Conservation (phyloP, 2,113 vertebrate genomes). For the Phainopepla nitens region DNA sequence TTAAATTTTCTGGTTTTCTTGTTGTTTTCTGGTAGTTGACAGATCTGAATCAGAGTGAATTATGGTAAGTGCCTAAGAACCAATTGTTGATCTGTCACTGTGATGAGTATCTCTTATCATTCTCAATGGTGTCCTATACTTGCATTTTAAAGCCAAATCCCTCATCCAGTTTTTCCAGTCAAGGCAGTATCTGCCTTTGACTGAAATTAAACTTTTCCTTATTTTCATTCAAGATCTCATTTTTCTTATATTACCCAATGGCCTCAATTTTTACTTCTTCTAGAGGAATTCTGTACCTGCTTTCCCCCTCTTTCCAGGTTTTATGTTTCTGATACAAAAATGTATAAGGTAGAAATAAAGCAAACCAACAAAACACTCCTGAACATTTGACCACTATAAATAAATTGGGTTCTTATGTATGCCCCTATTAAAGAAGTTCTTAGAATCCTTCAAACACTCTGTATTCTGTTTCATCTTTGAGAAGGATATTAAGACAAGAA, state of each 20-base stretch:
- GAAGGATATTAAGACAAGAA: background rate
- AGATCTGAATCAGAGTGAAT: background rate
- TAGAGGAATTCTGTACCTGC: background rate
- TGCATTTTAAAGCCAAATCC: background rate
- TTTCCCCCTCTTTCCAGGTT: background rate
- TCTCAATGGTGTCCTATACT: background rate
- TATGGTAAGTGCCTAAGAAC: background rate
- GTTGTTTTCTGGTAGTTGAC: background rate
- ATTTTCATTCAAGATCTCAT: background rate
- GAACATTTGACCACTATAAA: background rate
- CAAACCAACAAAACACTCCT: background rate
- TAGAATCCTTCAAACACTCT: background rate
- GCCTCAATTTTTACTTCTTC: background rate
- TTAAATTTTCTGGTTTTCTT: background rate
- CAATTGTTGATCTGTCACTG: background rate
- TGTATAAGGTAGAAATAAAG: background rate
- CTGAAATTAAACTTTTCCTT: background rate
- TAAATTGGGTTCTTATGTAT: background rate
- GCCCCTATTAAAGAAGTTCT: background rate
- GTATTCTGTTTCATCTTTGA: background rate
- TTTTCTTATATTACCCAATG: fast-evolving
- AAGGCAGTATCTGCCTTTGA: background rate
- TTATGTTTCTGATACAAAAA: background rate
- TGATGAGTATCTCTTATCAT: background rate
- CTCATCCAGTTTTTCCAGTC: background rate